Base-by-base conservation (phyloP, 2,113 vertebrate species). In the Sula dactylatra region DNA sequence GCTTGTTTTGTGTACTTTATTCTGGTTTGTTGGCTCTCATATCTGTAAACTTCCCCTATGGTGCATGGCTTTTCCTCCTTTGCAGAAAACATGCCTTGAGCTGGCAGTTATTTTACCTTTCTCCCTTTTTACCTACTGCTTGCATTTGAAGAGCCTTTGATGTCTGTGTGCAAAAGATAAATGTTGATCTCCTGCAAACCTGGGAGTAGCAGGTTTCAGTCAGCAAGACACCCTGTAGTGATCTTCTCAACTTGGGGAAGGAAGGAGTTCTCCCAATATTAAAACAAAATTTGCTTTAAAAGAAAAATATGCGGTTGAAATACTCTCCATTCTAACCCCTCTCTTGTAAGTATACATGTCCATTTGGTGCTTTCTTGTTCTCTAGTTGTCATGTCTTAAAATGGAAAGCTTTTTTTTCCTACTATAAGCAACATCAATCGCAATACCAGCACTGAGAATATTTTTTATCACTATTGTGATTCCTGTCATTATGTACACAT, bases 1-100 rank as follows among this genome's bases (percentile, higher is more conserved):
- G 11, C 13, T 42, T 50, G 7, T 15, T 82, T 52, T 21, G 7
- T 76, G 49, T 50, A 27, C 24, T 64, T 89, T 73, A 59, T 67
- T 85, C 61, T 62, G 55, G 7, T 77, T 77, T 83, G 40, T 54
- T 81, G 18, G 49, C 29, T 84, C 21, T 87, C 24, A 2, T 20
- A 69, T 29, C 27, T 36, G 11, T 24, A 34, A 4, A 1, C 2
- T 70, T 49, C 24, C 32, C 16, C 66, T 56, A 16, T 0, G 2
- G 27, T 45, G 8, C 8, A 32, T 45, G 52, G 4, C 4, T 66
- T 90, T 82, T 64, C 52, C 61, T 74, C 18, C 22, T 81, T 67
- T 55, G 67, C 42, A 86, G 27, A 45, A 69, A 88, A 72, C 24
- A 25, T 9, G 20, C n/a, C 47, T 80, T 47, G 38, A 76, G 10